Base-by-base conservation (phyloP, 2,888 invertebrate species). In the Cryptocephalus primarius region DNA sequence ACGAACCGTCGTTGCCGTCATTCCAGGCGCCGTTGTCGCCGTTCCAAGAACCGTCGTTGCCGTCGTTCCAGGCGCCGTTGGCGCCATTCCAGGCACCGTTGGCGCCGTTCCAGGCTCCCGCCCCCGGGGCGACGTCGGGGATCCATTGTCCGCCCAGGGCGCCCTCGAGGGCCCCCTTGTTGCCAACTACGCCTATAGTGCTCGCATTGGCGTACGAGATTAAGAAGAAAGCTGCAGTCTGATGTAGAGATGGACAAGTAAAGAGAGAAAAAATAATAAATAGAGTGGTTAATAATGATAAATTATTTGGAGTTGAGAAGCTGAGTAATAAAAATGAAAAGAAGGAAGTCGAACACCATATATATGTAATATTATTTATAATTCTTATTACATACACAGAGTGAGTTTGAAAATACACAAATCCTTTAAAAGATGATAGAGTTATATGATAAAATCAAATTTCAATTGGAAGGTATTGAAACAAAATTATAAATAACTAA, bases 91-190 rank as follows among this genome's bases (percentile, higher is more conserved):
- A 36, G 36, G 36, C 36, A 6, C 36, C 36, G 36, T 36, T 2
- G 36, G n/a, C 12, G 22, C 22, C 22, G 22, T 22, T 22, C 36
- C 36, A 36, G 36, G 36, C 36, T 2, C 36, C 36, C 6, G 11
- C 12, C 4, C n/a, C 40, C 1, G 40, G 11, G 13, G 49, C 56
- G 45, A 53, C 51, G 49, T 61, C 61, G 12, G 61, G 61, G 40
- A 61, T 55, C 57, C 59, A 62, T 56, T 61, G 60, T 32, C 62
- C 62, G 53, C 61, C 61, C 38, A 56, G 46, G 46, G 55, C 56
- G 40, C 53, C 53, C 49, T 53, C 55, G 8, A 55, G 34, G 8
- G 55, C 44, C 34, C 55, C 55, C 49, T 46, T 53, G 43, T 51
- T 49, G 33, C 9, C n/a, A 11, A 14, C 43, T 10, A 31, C 31